These are phyloP conservation scores for Buathra laborator DNA, from an alignment of 2,888 invertebrate species.

Conservation along the genomic window DNA sequence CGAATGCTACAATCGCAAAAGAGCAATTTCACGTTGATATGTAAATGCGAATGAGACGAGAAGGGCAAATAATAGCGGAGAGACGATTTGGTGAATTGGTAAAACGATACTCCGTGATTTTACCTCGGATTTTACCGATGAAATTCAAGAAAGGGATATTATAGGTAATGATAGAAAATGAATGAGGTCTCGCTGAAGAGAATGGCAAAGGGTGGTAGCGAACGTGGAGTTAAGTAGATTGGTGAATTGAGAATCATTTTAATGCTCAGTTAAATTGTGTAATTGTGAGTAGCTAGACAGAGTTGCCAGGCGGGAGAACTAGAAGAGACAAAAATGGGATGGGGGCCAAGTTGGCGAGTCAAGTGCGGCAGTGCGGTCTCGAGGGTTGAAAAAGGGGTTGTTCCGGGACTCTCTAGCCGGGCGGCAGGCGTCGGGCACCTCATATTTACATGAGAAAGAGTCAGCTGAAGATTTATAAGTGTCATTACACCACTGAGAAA, in stretches of 20 bases:
- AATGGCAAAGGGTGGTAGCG: conserved; percentile 20
- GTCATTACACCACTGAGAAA: conserved; percentile 72
- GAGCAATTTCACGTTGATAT: conserved; percentile 20
- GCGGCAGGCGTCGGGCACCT: conserved; percentile 55
- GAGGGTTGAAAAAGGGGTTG: conserved; percentile 61
- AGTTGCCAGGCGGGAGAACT: conserved; percentile 10
- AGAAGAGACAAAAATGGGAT: conserved; percentile 43
- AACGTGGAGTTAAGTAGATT: conserved; percentile 78
- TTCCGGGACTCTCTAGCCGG: conserved; percentile 23
- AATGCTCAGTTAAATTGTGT: conserved; percentile 81
- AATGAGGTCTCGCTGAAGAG: background rate
- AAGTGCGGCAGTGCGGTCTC: conserved; percentile 54
- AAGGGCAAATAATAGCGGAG: conserved; percentile 14
- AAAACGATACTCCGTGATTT: conserved; percentile 28
- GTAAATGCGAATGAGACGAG: background rate
- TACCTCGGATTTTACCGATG: background rate
- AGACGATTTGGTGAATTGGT: conserved; percentile 34
- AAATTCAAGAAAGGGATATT: background rate
- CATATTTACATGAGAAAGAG: conserved; percentile 80
- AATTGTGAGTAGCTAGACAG: conserved; percentile 77
- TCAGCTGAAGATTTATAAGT: conserved; percentile 77
- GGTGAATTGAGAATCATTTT: conserved; percentile 80
- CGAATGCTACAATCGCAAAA: conserved; percentile 22
- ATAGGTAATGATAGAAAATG: conserved; percentile 1
- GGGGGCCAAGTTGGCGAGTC: conserved; percentile 59